A percentile compares a stretch with the other conserved stretches of the same genome.
Evolutionary conservation across 2,797 vertebrate species (phyloP).

Genomic region (Typhlichthys eigenmanni): DNA sequence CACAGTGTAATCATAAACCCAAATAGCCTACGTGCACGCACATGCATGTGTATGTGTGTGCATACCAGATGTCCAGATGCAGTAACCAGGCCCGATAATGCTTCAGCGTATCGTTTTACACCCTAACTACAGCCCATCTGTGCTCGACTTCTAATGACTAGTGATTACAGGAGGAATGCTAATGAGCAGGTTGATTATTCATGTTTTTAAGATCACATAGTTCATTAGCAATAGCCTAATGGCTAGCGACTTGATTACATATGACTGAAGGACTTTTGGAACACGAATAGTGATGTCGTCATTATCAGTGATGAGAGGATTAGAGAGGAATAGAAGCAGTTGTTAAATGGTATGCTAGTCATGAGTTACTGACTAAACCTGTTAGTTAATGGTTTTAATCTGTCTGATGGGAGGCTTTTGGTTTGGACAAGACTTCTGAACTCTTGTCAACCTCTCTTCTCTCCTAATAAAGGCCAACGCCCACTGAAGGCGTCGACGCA

Average conservation of each 20-base stretch:
- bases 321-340: no score
- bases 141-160: slow-evolving; percentile 1
- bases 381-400: no score
- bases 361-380: no score
- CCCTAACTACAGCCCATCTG: slow-evolving; percentile 56
- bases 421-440: no score
- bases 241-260: background rate
- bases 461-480: no score
- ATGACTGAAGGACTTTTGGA: slow-evolving; percentile 20
- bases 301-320: no score
- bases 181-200: slow-evolving; percentile 1
- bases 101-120: slow-evolving; percentile 59
- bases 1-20: slow-evolving; percentile 21
- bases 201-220: background rate
- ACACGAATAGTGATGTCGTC: slow-evolving; percentile 21
- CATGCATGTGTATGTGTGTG: background rate
- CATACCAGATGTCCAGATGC: background rate
- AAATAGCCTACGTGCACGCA: slow-evolving; percentile 2
- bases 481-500: no score
- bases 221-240: slow-evolving; percentile 30
- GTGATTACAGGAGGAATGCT: background rate
- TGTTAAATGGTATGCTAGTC: no score
- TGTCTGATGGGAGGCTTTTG: no score
- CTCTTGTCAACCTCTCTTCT: no score
- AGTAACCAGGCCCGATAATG: slow-evolving; percentile 59